These are phyloP conservation scores for Plutella xylostella DNA, from an alignment of 2,888 invertebrate genomes.

Conservation along the genomic window DNA sequence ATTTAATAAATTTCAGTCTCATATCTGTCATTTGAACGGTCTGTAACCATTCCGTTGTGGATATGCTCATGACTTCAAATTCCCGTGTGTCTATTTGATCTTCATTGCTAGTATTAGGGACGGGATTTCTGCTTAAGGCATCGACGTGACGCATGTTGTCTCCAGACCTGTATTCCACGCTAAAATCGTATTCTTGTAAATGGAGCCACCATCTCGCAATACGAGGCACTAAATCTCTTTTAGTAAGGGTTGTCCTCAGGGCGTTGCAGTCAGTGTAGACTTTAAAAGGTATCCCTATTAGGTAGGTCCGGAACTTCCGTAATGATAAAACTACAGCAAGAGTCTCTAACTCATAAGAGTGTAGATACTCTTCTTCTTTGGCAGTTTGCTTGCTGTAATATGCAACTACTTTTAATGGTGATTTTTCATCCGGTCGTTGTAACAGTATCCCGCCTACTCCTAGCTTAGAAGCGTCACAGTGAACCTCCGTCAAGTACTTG, in stretches of 20 bases:
- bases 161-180: slow-evolving; percentile 25
- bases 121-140: slow-evolving; percentile 22
- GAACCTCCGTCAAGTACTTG: slow-evolving; percentile 20
- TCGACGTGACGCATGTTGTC: slow-evolving; percentile 24
- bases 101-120: neutral
- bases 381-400: slow-evolving; percentile 28
- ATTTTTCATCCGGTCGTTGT: slow-evolving; percentile 20
- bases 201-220: no score
- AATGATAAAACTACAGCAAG: slow-evolving; percentile 22
- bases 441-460: slow-evolving; percentile 22
- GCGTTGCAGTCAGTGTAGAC: slow-evolving; percentile 25
- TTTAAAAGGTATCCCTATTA: slow-evolving; percentile 20
- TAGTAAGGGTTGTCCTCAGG: slow-evolving; percentile 21
- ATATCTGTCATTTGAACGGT: slow-evolving; percentile 16
- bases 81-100: neutral
- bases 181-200: neutral
- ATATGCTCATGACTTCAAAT: slow-evolving; percentile 5
- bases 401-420: slow-evolving; percentile 22
- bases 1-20: slow-evolving; percentile 2
- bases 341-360: slow-evolving; percentile 23
- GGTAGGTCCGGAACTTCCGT: slow-evolving; percentile 20
- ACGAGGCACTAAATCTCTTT: slow-evolving; percentile 24
- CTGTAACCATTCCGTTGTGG: slow-evolving; percentile 17
- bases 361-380: slow-evolving; percentile 26
- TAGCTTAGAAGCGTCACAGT: no score